A percentile compares a stretch with the other conserved stretches of the same genome.
Conservation (phyloP, 2,888 invertebrate species). For the Candidula unifasciata region DNA sequence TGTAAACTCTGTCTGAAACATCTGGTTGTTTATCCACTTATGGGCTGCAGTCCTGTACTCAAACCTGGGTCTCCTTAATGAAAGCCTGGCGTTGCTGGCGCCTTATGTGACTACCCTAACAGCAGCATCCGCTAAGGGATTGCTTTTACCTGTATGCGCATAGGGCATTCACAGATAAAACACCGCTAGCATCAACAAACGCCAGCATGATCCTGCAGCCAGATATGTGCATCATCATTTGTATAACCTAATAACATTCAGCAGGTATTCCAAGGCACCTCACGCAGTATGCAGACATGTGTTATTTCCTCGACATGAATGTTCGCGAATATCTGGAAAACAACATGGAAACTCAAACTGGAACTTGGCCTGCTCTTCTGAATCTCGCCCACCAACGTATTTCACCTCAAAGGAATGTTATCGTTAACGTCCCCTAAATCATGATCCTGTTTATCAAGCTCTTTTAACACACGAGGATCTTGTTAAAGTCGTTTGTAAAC, state of each 20-base stretch:
- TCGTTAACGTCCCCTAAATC: constrained; percentile 18
- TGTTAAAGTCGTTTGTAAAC: constrained; percentile 22
- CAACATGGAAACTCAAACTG: too few species aligned
- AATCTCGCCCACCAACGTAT: background rate
- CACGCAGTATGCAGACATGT: background rate
- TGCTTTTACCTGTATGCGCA: too few species aligned
- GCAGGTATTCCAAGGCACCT: background rate
- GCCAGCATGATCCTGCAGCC: background rate
- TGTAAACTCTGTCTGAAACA: too few species aligned
- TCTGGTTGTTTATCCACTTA: too few species aligned
- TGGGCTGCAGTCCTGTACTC: too few species aligned
- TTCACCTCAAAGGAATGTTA: background rate
- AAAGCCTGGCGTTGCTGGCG: too few species aligned
- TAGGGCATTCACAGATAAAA: too few species aligned
- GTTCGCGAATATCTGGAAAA: background rate
- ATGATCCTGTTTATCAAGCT: background rate
- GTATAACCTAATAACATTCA: background rate
- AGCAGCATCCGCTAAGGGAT: too few species aligned
- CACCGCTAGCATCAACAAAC: too few species aligned
- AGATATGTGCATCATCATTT: background rate
- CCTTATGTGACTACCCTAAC: too few species aligned
- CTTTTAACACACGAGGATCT: constrained; percentile 13
- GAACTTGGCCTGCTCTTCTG: background rate
- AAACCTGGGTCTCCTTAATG: too few species aligned
- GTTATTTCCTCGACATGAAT: background rate